phyloP scores from a whole-genome alignment of 2,888 invertebrate genomes.

The Agrenia bidenticulata region DNA sequence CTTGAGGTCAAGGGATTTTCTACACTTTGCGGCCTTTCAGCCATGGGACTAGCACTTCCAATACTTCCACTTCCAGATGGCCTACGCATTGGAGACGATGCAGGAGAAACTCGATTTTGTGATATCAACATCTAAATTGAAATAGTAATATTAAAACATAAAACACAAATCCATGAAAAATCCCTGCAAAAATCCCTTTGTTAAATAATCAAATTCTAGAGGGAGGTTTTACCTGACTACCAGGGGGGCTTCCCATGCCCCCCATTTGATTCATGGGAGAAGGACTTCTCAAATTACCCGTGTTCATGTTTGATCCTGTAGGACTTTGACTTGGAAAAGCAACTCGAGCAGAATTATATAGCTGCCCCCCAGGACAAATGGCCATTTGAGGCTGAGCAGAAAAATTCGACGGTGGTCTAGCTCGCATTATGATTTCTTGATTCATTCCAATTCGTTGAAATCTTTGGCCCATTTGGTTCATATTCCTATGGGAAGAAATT shows the following conservation, averaged over 20 bases:
- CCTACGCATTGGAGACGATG: slow-evolving; percentile 54
- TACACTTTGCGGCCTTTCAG: slow-evolving; percentile 64
- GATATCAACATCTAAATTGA: slow-evolving; percentile 34
- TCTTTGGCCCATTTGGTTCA: slow-evolving; percentile 26
- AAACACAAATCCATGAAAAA: background rate
- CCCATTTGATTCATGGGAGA: slow-evolving; percentile 51
- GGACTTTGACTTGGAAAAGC: slow-evolving; percentile 51
- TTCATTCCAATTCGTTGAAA: slow-evolving; percentile 47
- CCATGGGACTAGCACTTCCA: slow-evolving; percentile 60
- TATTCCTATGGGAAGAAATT: slow-evolving; percentile 7
- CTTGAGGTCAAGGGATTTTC: slow-evolving; percentile 64
- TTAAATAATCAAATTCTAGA: background rate
- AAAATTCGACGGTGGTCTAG: slow-evolving; percentile 42
- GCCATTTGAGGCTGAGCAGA: slow-evolving; percentile 33
- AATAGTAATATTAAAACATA: too few relatives aligned
- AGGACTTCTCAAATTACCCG: slow-evolving; percentile 48
- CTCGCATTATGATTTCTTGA: slow-evolving; percentile 48
- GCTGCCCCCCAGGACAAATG: slow-evolving; percentile 37
- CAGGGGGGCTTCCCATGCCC: slow-evolving; percentile 49
- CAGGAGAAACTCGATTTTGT: slow-evolving; percentile 50
- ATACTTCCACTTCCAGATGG: slow-evolving; percentile 60
- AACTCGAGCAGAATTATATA: slow-evolving; percentile 38
- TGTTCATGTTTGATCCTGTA: slow-evolving; percentile 41
- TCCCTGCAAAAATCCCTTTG: background rate
- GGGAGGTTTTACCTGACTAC: slow-evolving; percentile 34